These are phyloP conservation scores for Zaprionus kolodkinae DNA, from an alignment of 1,140 invertebrate species.

Conservation along the genomic window DNA sequence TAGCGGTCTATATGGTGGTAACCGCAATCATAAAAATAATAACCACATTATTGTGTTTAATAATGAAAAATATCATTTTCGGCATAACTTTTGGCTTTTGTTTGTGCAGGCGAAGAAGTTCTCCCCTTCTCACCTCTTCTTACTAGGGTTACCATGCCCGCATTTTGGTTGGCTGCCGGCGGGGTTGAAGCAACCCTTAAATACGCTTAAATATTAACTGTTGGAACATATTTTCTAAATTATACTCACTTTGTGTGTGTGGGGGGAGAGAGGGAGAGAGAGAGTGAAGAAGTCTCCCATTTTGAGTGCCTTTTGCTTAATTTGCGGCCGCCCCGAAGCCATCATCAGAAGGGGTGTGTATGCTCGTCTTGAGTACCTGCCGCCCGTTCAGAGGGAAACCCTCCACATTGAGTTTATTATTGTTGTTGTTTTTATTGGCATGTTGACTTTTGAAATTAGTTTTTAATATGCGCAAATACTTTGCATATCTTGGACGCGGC, in stretches of 20 bases:
- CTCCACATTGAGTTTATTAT: slow-evolving; percentile 23
- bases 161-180: slow-evolving; percentile 66
- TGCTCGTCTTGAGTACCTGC: slow-evolving; percentile 67
- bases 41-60: slow-evolving; percentile 84
- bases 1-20: slow-evolving; percentile 29
- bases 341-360: slow-evolving; percentile 62
- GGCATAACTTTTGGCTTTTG: slow-evolving; percentile 80
- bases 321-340: slow-evolving; percentile 64
- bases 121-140: not conserved
- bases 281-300: slow-evolving; percentile 21
- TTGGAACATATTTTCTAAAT: slow-evolving; percentile 79
- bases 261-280: not conserved
- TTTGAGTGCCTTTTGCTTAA: slow-evolving; percentile 79
- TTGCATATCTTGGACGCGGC: slow-evolving; percentile 65
- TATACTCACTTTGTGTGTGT: slow-evolving; percentile 50
- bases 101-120: slow-evolving; percentile 49
- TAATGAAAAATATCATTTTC: slow-evolving; percentile 84
- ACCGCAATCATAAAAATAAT: slow-evolving; percentile 83
- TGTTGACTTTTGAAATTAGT: slow-evolving; percentile 83
- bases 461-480: slow-evolving; percentile 83
- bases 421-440: slow-evolving; percentile 78
- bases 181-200: slow-evolving; percentile 68
- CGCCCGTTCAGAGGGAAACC: slow-evolving; percentile 48
- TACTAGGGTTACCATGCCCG: slow-evolving; percentile 40
- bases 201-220: slow-evolving; percentile 60